Evolutionary conservation across 2,113 vertebrate genomes (phyloP), one percentile per base, ranked within the genome.

Genomic region (Helogale parvula): DNA sequence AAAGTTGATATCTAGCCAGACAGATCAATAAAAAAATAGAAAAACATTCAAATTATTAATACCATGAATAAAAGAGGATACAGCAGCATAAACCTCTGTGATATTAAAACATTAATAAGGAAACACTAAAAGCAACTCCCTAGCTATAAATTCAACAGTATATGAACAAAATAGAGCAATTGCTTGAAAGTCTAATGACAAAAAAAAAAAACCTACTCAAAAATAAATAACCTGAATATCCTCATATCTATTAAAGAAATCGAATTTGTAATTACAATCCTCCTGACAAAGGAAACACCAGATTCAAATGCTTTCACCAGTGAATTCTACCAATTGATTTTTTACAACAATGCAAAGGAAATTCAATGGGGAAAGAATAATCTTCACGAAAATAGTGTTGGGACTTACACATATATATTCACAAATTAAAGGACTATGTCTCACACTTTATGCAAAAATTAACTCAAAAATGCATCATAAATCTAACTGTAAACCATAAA

Each of bases 201-300:
- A 16, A 95, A 93, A 93, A 93, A 93, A 86, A 21, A n/a, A n/a
- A n/a, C n/a, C 29, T 76, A 93, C 68, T 90, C 23, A 95, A 76
- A 80, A 95, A 17, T 10, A 88, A 88, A 85, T 76, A 50, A 68
- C 15, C 13, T 86, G 35, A 80, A 66, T 88, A 94, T 60, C 54
- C 17, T 3, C n/a, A 29, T 80, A 52, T 79, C 35, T 90, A 76
- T 29, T 52, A 72, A 82, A 63, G 47, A 93, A 81, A 90, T 23
- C 41, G 33, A 93, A 66, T 57, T 33, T 47, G 11, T 81, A 74
- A 86, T 85, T 80, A 92, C 81, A 93, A 69, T 79, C 47, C 4
- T 88, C 13, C 41, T 63, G 50, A 80, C 35, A 65, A 79, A 89
- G 69, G 63, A 85, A 76, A 50, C 8, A 72, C 7, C 7, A 82